Conservation (phyloP, 2,113 vertebrate species). For the Ibidorhyncha struthersii region DNA sequence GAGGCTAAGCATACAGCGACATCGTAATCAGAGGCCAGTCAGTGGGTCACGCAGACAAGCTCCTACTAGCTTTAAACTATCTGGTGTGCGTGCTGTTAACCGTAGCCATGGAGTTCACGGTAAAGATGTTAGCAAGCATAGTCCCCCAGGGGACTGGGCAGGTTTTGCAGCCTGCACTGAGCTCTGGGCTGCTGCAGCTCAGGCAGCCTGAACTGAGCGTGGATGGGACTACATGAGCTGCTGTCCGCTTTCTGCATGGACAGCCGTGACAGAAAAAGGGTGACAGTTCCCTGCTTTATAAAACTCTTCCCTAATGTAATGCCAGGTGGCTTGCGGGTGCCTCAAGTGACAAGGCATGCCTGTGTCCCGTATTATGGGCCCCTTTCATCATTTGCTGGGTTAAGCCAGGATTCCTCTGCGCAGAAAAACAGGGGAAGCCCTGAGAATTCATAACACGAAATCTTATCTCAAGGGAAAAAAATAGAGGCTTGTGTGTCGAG, state of each 20-base stretch:
- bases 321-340: background rate
- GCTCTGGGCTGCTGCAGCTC: background rate
- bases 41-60: background rate
- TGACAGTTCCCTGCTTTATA: background rate
- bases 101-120: rapidly evolving
- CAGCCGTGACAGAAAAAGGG: background rate
- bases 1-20: background rate
- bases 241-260: background rate
- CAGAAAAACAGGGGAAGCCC: conserved; percentile 53
- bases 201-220: rapidly evolving
- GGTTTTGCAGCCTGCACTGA: background rate
- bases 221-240: background rate
- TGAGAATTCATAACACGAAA: background rate
- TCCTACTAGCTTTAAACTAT: background rate
- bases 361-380: background rate
- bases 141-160: background rate
- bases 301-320: background rate
- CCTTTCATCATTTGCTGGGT: background rate
- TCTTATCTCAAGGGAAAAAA: conserved; percentile 42
- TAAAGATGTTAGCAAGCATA: background rate
- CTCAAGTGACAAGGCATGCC: background rate
- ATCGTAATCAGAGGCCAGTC: background rate
- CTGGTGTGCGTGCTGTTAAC: background rate
- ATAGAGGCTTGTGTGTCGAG: conserved; percentile 27
- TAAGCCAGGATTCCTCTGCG: conserved; percentile 10